Conservation (phyloP, 2,888 invertebrate genomes). For the Cephus pulcher region DNA sequence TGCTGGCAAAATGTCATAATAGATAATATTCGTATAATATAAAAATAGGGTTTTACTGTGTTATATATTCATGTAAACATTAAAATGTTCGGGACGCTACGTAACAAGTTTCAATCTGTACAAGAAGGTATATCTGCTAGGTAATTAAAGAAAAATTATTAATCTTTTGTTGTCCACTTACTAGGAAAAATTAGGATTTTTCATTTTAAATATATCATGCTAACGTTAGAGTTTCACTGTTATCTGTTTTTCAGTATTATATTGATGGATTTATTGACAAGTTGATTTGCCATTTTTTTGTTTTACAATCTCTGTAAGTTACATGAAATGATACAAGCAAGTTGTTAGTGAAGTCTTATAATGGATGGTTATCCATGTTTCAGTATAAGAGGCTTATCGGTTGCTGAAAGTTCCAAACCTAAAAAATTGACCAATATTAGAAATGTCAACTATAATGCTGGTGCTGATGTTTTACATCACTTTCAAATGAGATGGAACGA, state of each 20-base stretch:
- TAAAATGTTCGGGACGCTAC: conserved; percentile 59
- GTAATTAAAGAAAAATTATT: conserved; percentile 36
- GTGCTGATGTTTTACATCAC: conserved; percentile 76
- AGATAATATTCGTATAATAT: neutral
- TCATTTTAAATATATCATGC: too few relatives aligned
- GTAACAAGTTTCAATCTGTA: conserved; percentile 61
- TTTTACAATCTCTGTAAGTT: neutral
- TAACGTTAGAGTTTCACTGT: too few relatives aligned
- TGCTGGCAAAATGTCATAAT: neutral
- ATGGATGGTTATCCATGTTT: conserved; percentile 16
- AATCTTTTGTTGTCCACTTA: neutral
- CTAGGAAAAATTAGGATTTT: too few relatives aligned
- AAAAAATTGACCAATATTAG: conserved; percentile 36
- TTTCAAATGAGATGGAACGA: conserved; percentile 81
- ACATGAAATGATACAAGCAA: neutral
- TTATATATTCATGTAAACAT: neutral
- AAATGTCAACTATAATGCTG: conserved; percentile 72
- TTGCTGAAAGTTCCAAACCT: conserved; percentile 46
- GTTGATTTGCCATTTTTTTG: neutral
- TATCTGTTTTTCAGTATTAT: too few relatives aligned
- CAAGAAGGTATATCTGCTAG: conserved; percentile 64
- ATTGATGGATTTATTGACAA: neutral
- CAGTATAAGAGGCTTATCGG: conserved; percentile 58
- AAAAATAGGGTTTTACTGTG: neutral
- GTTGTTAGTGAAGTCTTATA: neutral